Evolutionary conservation across 2,113 vertebrate genomes (phyloP), one percentile per base, ranked within the genome.

Genomic region (Oreamnos americanus): DNA sequence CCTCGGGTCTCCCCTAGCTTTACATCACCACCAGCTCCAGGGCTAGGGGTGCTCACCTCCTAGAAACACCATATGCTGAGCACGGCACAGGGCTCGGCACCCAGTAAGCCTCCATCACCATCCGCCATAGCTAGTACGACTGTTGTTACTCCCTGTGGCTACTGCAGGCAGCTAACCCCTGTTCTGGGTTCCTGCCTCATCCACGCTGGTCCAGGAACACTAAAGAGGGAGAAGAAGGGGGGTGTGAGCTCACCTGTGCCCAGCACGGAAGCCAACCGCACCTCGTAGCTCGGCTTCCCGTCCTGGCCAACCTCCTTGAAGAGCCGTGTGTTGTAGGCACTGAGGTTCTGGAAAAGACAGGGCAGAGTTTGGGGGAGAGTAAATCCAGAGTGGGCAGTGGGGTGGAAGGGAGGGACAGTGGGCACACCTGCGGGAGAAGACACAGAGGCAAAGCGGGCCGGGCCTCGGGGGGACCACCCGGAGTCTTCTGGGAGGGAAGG

Each of bases 321-420:
- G 95, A 99, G 99, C 49, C 99, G 99, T 0, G 99, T 99, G 98
- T 99, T 99, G 98, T 99, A 99, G 55, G 99, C 99, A 88, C 99
- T 99, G 96, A 99, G 98, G 98, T 99, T 99, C 99, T 99, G 71
- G 25, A 97, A 97, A 83, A 96, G 60, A 90, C 3, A 60, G 85
- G 39, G 17, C 14, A 74, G 47, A 39, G 11, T 51, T 45, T 21
- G 14, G 45, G 76, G 17, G n/a, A 71, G 6, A 55, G 51, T 39
- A 57, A 81, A 28, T 51, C 64, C 39, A 25, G 58, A 87, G 71
- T 5, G 55, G 79, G 39, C 2, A 5, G 12, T 13, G 39, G 15
- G 53, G 23, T 8, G 11, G 28, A 21, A 30, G 12, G 25, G 51
- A 76, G 89, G 39, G 21, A 33, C 21, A 15, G 15, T 36, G n/a